Conservation (phyloP, 2,113 vertebrate genomes). For the Sturnus vulgaris region DNA sequence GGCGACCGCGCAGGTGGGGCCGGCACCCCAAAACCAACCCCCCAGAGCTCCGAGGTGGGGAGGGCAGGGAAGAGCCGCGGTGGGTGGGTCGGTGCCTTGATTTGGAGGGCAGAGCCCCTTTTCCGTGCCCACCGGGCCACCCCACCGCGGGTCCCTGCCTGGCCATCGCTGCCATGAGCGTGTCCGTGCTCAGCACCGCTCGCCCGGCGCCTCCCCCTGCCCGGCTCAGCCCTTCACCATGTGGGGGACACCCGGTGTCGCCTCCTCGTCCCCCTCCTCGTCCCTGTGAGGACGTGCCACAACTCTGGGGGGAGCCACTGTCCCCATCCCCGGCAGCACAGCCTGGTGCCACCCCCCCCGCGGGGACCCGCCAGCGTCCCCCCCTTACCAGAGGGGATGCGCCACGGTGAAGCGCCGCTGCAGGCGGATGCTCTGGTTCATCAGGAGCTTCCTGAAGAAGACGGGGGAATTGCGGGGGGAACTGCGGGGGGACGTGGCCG, state of each 20-base stretch:
- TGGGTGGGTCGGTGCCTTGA: not conserved
- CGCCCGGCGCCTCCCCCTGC: fast-evolving
- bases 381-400: conserved; percentile 86
- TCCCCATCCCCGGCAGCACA: not conserved
- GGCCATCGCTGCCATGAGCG: not conserved
- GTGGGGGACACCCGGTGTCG: not conserved
- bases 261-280: not conserved
- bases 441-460: conserved; percentile 84
- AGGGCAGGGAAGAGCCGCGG: not conserved
- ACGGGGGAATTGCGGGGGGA: conserved; percentile 80
- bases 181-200: not conserved
- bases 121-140: not conserved
- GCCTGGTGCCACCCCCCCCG: not conserved
- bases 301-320: fast-evolving
- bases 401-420: conserved; percentile 93
- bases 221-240: fast-evolving
- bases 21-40: not conserved
- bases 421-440: conserved; percentile 84
- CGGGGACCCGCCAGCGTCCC: not conserved
- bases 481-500: conserved; percentile 50
- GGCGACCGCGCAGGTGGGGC: not conserved
- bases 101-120: not conserved
- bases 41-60: not conserved
- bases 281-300: not conserved
- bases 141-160: not conserved